phyloP scores from a whole-genome alignment of 1,140 invertebrate genomes.

The Drosophila lacertosa region DNA sequence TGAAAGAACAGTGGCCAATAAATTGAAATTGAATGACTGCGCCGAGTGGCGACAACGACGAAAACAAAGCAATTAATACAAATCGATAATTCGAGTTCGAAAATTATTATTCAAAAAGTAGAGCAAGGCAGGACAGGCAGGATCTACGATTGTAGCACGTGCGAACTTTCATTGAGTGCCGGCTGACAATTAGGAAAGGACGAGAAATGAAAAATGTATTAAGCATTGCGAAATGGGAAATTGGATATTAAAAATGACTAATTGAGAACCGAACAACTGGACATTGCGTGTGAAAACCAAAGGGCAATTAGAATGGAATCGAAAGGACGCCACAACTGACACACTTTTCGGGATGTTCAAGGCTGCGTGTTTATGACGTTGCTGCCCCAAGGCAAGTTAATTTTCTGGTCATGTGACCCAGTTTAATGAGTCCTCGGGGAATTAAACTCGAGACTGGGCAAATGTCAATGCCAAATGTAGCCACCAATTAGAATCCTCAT shows the following conservation, averaged over 20 bases:
- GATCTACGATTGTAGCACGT: slow-evolving; percentile 49
- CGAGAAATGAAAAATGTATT: slow-evolving; percentile 23
- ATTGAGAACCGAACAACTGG: slow-evolving; percentile 26
- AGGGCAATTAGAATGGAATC: slow-evolving; percentile 9
- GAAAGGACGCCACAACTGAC: slow-evolving; percentile 54
- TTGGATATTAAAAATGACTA: slow-evolving; percentile 49
- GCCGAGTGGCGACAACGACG: slow-evolving; percentile 11
- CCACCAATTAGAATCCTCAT: slow-evolving; percentile 19
- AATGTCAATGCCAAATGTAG: slow-evolving; percentile 59
- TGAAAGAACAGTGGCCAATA: slow-evolving; percentile 6
- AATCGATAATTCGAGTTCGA: slow-evolving; percentile 70
- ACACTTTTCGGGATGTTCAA: slow-evolving; percentile 55
- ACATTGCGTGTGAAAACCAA: slow-evolving; percentile 51
- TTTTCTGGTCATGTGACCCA: slow-evolving; percentile 50
- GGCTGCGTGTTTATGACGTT: slow-evolving; percentile 46
- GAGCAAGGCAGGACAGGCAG: slow-evolving; percentile 48
- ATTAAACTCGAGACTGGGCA: neutral
- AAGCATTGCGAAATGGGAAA: slow-evolving; percentile 15
- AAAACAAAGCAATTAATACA: slow-evolving; percentile 62
- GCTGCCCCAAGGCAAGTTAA: slow-evolving; percentile 27
- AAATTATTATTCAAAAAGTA: slow-evolving; percentile 43
- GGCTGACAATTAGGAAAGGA: neutral
- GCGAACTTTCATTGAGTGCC: slow-evolving; percentile 36
- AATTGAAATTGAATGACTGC: slow-evolving; percentile 34
- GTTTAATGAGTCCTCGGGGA: slow-evolving; percentile 49